These are phyloP conservation scores for Silurus lanzhouensis DNA, from an alignment of 2,797 vertebrate genomes.

Conservation along the genomic window DNA sequence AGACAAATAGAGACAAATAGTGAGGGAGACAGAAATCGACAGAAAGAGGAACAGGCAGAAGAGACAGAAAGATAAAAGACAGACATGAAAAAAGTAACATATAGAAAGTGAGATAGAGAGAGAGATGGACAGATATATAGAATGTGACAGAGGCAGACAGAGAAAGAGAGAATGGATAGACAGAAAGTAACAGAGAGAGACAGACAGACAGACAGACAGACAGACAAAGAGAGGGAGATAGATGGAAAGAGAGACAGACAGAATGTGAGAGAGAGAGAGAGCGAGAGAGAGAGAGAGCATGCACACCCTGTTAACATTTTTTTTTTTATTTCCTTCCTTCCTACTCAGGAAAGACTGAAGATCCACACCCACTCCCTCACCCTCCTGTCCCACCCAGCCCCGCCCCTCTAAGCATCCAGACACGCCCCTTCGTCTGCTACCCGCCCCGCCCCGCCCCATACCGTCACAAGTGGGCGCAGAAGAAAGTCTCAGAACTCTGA, in stretches of 20 bases:
- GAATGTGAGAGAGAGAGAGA: neutral
- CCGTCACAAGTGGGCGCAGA: neutral
- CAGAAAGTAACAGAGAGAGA: neutral
- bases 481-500: neutral
- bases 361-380: neutral
- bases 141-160: neutral
- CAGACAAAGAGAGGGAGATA: neutral
- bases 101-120: neutral
- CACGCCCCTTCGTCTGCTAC: neutral
- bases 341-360: too few species aligned
- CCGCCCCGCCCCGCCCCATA: neutral
- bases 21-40: neutral
- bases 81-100: neutral
- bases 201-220: neutral
- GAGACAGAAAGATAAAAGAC: neutral
- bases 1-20: neutral
- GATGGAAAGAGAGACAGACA: neutral
- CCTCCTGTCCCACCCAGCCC: neutral
- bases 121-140: neutral
- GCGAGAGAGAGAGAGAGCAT: neutral
- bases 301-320: neutral
- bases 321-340: neutral
- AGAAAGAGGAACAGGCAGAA: neutral
- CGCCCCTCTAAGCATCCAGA: neutral
- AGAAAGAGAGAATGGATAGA: neutral